Conservation (phyloP, 2,888 invertebrate species). For the Lasioglossum zephyrum region DNA sequence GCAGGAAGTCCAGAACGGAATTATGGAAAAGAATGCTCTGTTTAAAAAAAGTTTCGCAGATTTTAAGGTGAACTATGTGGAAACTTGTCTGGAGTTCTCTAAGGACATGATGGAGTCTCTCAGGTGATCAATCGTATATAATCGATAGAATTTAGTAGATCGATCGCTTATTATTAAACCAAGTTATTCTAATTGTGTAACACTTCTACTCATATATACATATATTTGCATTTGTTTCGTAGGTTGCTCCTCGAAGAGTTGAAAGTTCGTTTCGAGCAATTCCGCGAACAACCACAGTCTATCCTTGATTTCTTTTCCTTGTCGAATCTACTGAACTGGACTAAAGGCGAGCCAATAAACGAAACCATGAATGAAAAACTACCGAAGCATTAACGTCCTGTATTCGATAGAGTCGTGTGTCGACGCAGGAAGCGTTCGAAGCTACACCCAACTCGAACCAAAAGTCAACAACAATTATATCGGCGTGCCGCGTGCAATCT, state of each 20-base stretch:
- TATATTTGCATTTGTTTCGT: conserved; percentile 18
- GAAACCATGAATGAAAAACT: conserved; percentile 10
- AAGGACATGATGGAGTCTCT: conserved; percentile 68
- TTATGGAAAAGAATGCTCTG: conserved; percentile 74
- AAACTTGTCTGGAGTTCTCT: conserved; percentile 82
- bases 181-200: too few relatives aligned
- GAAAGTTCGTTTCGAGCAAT: conserved; percentile 33
- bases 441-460: conserved; percentile 1
- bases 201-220: background rate
- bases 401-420: conserved; percentile 24
- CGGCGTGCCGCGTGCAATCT: background rate
- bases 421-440: background rate
- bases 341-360: conserved; percentile 26
- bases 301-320: conserved; percentile 39
- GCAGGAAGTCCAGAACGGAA: conserved; percentile 61
- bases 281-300: conserved; percentile 20
- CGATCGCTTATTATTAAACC: too few relatives aligned
- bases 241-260: conserved; percentile 41
- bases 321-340: conserved; percentile 29
- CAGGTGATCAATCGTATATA: conserved; percentile 65
- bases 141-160: background rate
- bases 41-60: conserved; percentile 83
- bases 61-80: conserved; percentile 83
- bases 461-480: background rate
- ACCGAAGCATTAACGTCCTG: conserved; percentile 20